phyloP scores from a whole-genome alignment of 2,888 invertebrate species.

The Mongoloraphidia duomilia region DNA sequence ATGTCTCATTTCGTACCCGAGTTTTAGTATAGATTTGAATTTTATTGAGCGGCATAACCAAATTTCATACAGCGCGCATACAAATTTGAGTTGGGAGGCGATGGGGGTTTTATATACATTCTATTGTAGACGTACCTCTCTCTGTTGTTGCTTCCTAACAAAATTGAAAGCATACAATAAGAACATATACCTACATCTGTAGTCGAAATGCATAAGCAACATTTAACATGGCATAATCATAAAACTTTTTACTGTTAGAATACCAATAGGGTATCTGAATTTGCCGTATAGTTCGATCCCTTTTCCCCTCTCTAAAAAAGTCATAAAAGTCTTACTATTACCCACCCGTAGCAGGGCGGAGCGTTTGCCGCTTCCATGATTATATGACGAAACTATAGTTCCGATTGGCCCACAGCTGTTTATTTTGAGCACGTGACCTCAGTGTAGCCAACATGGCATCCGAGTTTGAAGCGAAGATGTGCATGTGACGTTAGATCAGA shows the following conservation, averaged over 20 bases:
- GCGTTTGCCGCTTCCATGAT: conserved; percentile 2
- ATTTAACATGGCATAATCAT: conserved; percentile 28
- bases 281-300: conserved; percentile 21
- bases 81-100: no score
- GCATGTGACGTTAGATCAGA: background rate
- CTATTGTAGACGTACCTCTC: no score
- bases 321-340: background rate
- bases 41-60: no score
- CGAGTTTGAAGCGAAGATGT: background rate
- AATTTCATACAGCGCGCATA: no score
- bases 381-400: background rate
- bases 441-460: conserved; percentile 9
- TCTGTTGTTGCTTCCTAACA: no score
- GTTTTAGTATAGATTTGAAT: no score
- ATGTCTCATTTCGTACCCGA: no score
- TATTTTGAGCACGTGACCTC: conserved; percentile 24
- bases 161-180: no score
- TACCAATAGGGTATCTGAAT: conserved; percentile 28
- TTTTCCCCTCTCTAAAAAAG: conserved; percentile 17
- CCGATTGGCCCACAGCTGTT: conserved; percentile 24
- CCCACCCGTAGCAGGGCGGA: background rate
- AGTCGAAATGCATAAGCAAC: conserved; percentile 29
- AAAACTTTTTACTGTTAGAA: conserved; percentile 32
- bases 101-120: no score
- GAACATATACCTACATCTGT: conserved; percentile 32